A percentile compares a stretch with the other conserved stretches of the same genome.
These are phyloP conservation scores for Nibea coibor DNA, from an alignment of 2,113 vertebrate genomes.

Conservation along the genomic window DNA sequence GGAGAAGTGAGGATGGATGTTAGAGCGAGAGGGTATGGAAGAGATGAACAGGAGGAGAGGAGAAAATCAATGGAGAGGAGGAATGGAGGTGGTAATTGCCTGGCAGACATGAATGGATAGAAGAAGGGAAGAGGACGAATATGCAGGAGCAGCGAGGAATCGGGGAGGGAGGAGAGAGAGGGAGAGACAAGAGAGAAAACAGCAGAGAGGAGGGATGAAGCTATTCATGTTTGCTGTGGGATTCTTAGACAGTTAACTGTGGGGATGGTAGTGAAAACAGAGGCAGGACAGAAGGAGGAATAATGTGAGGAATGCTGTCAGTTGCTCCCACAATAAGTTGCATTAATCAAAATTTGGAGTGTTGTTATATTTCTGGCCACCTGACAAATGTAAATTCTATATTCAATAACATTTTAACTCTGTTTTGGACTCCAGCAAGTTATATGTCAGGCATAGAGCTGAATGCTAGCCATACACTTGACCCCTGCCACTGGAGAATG, in stretches of 20 bases:
- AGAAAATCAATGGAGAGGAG: conserved; percentile 64
- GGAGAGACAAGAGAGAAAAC: background rate
- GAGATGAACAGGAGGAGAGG: conserved; percentile 49
- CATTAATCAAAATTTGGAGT: background rate
- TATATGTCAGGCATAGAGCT: background rate
- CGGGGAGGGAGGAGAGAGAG: background rate
- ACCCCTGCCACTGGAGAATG: background rate
- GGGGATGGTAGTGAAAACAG: background rate
- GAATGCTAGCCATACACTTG: background rate
- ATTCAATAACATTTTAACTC: background rate
- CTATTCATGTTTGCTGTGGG: conserved; percentile 5
- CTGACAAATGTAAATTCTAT: background rate
- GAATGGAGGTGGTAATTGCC: conserved; percentile 67
- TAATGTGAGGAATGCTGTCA: conserved; percentile 7
- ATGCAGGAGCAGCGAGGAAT: conserved; percentile 46
- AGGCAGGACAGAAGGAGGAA: too few relatives aligned
- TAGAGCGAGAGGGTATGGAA: conserved; percentile 25
- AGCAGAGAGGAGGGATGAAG: conserved; percentile 22
- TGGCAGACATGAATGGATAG: conserved; percentile 62
- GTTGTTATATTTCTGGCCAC: too few relatives aligned
- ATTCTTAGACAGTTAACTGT: conserved; percentile 26
- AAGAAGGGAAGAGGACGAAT: conserved; percentile 33
- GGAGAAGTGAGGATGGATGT: conserved; percentile 45
- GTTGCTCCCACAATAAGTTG: background rate
- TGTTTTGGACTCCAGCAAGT: background rate